A percentile compares a stretch with the other conserved stretches of the same genome.
phyloP scores from a whole-genome alignment of 2,113 vertebrate genomes.

The Melierax canorus region DNA sequence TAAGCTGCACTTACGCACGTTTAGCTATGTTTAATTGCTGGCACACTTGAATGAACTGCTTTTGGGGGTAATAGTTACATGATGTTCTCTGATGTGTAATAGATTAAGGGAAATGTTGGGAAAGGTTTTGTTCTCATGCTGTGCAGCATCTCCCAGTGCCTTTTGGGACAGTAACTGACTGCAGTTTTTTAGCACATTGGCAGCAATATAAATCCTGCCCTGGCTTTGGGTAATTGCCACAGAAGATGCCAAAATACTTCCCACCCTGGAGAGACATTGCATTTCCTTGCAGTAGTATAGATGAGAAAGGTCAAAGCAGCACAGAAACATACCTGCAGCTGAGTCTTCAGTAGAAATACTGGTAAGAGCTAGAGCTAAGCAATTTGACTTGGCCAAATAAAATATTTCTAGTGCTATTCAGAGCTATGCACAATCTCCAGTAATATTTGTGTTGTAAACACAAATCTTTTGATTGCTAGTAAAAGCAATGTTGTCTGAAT shows the following conservation, averaged over 20 bases:
- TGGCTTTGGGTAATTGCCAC: neutral
- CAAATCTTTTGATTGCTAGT: neutral
- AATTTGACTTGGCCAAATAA: neutral
- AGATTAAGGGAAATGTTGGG: neutral
- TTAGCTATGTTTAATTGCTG: neutral
- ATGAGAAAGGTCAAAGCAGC: neutral
- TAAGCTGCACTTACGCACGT: rapidly evolving
- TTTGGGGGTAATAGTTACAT: neutral
- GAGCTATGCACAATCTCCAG: neutral
- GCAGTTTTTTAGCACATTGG: neutral
- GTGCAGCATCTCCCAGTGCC: neutral
- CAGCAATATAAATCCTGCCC: neutral
- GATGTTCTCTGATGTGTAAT: neutral
- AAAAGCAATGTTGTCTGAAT: neutral
- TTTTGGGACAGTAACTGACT: neutral
- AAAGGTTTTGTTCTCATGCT: neutral
- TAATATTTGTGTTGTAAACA: neutral
- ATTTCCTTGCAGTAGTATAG: neutral
- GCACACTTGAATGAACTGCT: neutral
- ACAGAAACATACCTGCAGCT: neutral
- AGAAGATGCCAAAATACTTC: neutral
- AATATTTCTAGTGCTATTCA: neutral
- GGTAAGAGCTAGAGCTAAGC: neutral
- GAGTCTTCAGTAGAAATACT: neutral
- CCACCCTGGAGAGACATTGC: neutral